Percentiles rank a stretch among this genome's conserved stretches.
These are phyloP conservation scores for Microcebus griseorufus DNA, from an alignment of 2,113 vertebrate species.

Conservation along the genomic window DNA sequence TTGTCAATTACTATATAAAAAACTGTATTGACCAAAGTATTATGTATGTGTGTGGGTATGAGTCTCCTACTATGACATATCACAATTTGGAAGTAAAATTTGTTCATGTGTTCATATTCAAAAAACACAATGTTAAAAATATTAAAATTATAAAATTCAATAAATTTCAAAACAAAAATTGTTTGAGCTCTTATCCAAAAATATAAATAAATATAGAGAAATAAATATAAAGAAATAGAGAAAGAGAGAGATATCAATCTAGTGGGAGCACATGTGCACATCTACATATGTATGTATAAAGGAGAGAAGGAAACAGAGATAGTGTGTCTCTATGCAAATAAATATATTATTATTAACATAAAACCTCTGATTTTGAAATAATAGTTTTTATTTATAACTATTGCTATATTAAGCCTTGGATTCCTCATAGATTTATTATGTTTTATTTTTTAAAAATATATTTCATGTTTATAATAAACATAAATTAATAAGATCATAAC, in stretches of 20 bases:
- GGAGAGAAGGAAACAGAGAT: background rate
- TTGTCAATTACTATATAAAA: background rate
- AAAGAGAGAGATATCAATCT: background rate
- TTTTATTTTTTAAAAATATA: background rate
- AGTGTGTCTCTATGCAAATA: background rate
- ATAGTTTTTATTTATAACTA: background rate
- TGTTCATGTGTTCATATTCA: background rate
- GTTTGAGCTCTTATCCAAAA: background rate
- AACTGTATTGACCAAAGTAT: background rate
- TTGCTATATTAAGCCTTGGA: background rate
- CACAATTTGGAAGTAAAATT: background rate
- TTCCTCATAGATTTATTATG: background rate
- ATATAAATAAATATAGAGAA: background rate
- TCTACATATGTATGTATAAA: rapidly evolving
- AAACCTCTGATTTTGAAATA: background rate
- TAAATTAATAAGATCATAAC: background rate
- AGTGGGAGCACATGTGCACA: background rate
- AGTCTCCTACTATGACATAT: background rate
- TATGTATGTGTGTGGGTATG: background rate
- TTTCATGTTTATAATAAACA: background rate
- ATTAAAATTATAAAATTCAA: background rate
- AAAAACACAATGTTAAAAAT: background rate
- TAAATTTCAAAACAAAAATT: background rate
- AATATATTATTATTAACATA: background rate
- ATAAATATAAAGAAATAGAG: background rate